Base-by-base conservation (phyloP, 1,140 invertebrate genomes). In the Leptonema lineaticorne region DNA sequence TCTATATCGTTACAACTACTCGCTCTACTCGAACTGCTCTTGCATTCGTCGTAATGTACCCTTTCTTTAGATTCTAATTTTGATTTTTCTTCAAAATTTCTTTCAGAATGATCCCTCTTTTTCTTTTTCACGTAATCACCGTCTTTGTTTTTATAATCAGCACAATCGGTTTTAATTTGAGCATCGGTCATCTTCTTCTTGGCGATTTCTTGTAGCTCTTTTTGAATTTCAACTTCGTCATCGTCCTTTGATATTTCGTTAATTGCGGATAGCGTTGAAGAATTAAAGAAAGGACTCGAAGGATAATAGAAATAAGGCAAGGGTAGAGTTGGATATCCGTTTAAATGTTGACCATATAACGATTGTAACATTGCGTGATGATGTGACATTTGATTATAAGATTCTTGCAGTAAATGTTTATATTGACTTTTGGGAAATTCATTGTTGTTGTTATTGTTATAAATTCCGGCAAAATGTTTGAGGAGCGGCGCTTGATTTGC, bases 1-100 rank as follows among this genome's bases (percentile, higher is more conserved):
- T 83, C 81, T 62, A 83, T 82, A 74, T 82, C 82, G 73, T 80
- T 81, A 16, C 79, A 80, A 75, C 81, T 79, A 74, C 81, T 83
- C 67, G 79, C 79, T 72, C 78, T 80, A 64, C 81, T 83, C 20
- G 81, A 81, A 62, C 26, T 46, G 48, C 65, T 70, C 58, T 68
- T 70, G 63, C 64, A 70, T 18, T 82, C 80, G 57, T 81, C 81
- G 18, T 78, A 60, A 59, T 78, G 75, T 11, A 69, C 46, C 56
- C 62, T 65, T 71, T 71, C 62, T 6, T 63, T 65, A 24, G 59
- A 60, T 14, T 57, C 28, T 28, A 60, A 20, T 48, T 53, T 46
- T 41, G 26, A 27, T 60, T 72, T 64, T 18, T 59, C 62, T 9
- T 65, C 70, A 9, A 20, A 26, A 26, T 26, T 22, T 53, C 27